Base-by-base conservation (phyloP, 2,797 vertebrate genomes). In the Hoplostethus atlanticus region DNA sequence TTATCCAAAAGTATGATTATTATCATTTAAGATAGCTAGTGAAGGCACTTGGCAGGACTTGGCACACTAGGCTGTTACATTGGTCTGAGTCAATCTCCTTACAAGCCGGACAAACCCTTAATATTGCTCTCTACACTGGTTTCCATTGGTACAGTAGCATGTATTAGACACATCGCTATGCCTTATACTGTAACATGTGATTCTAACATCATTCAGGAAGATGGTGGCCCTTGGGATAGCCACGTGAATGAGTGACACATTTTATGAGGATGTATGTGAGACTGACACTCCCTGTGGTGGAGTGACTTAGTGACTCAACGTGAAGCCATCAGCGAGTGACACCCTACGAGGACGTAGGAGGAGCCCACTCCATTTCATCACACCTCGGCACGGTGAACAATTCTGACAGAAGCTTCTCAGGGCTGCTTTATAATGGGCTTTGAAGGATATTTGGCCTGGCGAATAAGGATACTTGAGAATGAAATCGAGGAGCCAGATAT, bases 391-490 rank as follows among this genome's bases (percentile, higher is more conserved):
- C 73, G 71, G 65, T 54, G 76, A 87, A 71, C 71, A 62, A 47
- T 77, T 40, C 64, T 79, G 79, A 85, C 84, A 81, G 74, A 62
- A 62, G 63, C 56, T 71, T 80, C 60, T 72, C 34, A 0, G 64
- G 64, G 59, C 62, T 71, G 71, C 64, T 71, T 66, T 74, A 28
- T 28, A 42, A 30, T 3, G 0, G 31, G 34, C 77, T 81, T 84
- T 84, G 79, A 87, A 81, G 68, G 56, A 70, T 84, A 85, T 84
- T 83, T 81, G 70, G 76, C 62, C 58, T 65, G 72, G 57, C 31
- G n/a, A 64, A 56, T 38, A 62, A 64, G 51, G 44, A 78, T 48
- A 68, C 76, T 74, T 0, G 4, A 76, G 60, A 82, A 47, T 3
- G 0, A 72, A 80, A 81, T 70, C 50, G 80, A 80, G 54, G 25